These are phyloP conservation scores for Pseudoips prasinana DNA, from an alignment of 2,888 invertebrate genomes.

Conservation along the genomic window DNA sequence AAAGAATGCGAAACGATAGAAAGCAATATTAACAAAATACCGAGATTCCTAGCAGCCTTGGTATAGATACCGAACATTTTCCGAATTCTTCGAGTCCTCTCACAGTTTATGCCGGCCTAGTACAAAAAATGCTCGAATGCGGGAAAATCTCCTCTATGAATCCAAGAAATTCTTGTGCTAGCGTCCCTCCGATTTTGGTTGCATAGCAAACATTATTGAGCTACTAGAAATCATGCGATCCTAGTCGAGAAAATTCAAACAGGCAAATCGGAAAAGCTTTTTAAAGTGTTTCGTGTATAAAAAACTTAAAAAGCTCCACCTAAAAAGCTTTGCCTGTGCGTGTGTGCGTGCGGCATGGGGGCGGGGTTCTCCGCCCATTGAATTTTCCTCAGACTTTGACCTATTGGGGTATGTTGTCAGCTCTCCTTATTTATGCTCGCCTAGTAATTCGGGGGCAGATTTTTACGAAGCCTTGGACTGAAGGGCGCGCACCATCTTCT, in stretches of 20 bases:
- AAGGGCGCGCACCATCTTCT: no score
- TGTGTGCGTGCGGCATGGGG: no score
- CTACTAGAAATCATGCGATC: conserved; percentile 49
- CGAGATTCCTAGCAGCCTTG: no score
- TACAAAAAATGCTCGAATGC: conserved; percentile 76
- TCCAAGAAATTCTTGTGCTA: conserved; percentile 31
- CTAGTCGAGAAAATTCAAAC: conserved; percentile 76
- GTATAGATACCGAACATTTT: no score
- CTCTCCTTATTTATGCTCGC: conserved; percentile 10
- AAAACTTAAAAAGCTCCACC: conserved; percentile 57
- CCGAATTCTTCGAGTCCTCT: conserved; percentile 45
- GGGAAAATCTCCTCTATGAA: conserved; percentile 77
- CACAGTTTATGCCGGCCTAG: conserved; percentile 54
- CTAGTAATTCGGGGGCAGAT: conserved; percentile 53
- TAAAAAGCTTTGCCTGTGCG: conserved; percentile 10
- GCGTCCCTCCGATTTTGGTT: conserved; percentile 30
- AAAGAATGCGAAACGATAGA: no score
- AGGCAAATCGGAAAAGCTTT: conserved; percentile 70
- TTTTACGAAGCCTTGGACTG: conserved; percentile 49
- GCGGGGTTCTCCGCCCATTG: conserved; percentile 39
- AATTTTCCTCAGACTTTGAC: background rate
- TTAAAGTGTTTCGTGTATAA: conserved; percentile 55
- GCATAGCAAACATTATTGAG: conserved; percentile 60
- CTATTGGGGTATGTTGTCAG: no score
- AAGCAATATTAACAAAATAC: no score